Evolutionary conservation across 2,113 vertebrate species (phyloP).

Genomic region (Hucho hucho): DNA sequence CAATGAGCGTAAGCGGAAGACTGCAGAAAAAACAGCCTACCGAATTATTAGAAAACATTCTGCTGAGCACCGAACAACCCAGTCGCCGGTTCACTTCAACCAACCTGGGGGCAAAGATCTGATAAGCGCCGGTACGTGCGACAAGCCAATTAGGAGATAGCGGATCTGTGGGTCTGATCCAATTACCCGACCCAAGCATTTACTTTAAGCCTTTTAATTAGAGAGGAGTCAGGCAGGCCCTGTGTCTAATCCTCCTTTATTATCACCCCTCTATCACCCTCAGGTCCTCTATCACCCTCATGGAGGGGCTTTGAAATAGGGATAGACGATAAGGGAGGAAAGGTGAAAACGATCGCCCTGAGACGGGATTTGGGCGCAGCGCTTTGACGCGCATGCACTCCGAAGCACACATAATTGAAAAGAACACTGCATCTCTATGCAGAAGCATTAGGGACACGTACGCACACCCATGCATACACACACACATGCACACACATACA

Average conservation of each 20-base stretch:
- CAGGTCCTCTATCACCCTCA: slow-evolving; percentile 46
- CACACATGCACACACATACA: not conserved
- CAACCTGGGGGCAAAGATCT: slow-evolving; percentile 55
- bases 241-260: slow-evolving; percentile 55
- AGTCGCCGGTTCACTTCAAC: slow-evolving; percentile 26
- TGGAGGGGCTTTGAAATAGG: slow-evolving; percentile 51
- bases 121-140: slow-evolving; percentile 57
- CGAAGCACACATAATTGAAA: too few species aligned
- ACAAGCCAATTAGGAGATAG: slow-evolving; percentile 73
- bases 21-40: not conserved
- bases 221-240: slow-evolving; percentile 62
- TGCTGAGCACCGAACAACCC: slow-evolving; percentile 14
- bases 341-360: slow-evolving; percentile 43
- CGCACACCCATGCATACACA: not conserved
- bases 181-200: slow-evolving; percentile 71
- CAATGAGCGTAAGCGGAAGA: not conserved
- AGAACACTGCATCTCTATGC: too few species aligned
- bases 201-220: slow-evolving; percentile 78
- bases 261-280: too few species aligned
- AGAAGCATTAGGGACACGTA: not conserved
- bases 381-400: not conserved
- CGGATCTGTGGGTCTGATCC: slow-evolving; percentile 70
- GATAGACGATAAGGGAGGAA: slow-evolving; percentile 52
- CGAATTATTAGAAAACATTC: slow-evolving; percentile 41
- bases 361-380: slow-evolving; percentile 12